Percentiles rank a stretch among this genome's conserved stretches.
Conservation (phyloP, 2,113 vertebrate genomes). For the Meleagris gallopavo region DNA sequence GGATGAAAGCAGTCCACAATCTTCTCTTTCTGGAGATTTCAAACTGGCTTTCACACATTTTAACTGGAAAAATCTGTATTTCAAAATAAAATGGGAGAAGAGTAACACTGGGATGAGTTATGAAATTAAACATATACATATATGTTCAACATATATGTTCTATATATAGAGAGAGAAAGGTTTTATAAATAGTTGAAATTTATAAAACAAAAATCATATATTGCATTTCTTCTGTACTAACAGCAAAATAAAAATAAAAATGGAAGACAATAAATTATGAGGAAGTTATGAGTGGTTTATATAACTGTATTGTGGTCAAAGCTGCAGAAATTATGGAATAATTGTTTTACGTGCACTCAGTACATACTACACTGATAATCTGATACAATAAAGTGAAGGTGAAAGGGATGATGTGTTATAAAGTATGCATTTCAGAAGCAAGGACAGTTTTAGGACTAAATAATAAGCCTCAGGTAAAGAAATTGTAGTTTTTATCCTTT, state of each 20-base stretch:
- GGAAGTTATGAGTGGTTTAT: neutral
- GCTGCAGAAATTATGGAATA: neutral
- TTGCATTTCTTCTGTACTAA: neutral
- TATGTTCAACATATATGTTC: no score
- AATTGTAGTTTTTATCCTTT: neutral
- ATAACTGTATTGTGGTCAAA: neutral
- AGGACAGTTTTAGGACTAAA: neutral
- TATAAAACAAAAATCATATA: neutral
- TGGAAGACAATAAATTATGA: neutral
- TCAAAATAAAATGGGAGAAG: neutral
- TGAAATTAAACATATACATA: neutral
- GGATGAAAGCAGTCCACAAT: neutral
- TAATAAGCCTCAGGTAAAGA: neutral
- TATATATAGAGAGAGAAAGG: no score
- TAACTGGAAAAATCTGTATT: neutral
- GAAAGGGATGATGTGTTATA: neutral
- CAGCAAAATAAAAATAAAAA: neutral
- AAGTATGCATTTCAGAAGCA: neutral
- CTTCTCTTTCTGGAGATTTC: neutral
- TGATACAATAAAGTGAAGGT: neutral
- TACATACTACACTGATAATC: neutral
- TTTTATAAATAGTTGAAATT: neutral
- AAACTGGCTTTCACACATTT: neutral
- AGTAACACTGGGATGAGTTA: neutral
- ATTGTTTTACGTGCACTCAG: rapidly evolving